phyloP scores from a whole-genome alignment of 2,797 vertebrate genomes.

The Lagodon rhomboides region DNA sequence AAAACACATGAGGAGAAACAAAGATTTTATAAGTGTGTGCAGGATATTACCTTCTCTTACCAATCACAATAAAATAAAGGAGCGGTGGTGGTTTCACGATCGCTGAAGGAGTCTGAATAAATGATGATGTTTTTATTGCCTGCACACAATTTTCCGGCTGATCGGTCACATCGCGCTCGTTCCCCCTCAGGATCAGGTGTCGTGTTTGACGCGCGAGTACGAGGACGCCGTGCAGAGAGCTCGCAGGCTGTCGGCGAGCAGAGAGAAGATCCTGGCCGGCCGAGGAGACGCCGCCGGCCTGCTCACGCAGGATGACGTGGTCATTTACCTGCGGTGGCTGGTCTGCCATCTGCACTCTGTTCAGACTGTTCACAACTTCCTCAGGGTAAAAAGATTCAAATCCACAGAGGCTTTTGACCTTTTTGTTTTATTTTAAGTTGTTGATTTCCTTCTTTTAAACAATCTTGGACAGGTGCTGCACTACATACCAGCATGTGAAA shows the following conservation, averaged over 20 bases:
- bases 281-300: conserved; percentile 64
- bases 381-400: conserved; percentile 80
- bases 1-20: no score
- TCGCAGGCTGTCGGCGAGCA: conserved; percentile 79
- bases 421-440: not conserved
- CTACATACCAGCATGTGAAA: conserved; percentile 80
- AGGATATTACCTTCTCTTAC: not conserved
- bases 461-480: conserved; percentile 77
- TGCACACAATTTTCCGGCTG: not conserved
- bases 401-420: not conserved
- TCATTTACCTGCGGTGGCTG: conserved; percentile 84
- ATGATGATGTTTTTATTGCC: not conserved
- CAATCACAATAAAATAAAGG: not conserved
- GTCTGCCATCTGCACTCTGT: conserved; percentile 85
- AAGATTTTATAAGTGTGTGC: not conserved
- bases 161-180: not conserved
- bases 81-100: not conserved
- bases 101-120: not conserved
- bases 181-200: conserved; percentile 69
- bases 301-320: conserved; percentile 82
- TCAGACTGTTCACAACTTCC: conserved; percentile 80
- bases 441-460: not conserved
- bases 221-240: conserved; percentile 82
- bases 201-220: conserved; percentile 79
- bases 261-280: conserved; percentile 78